phyloP scores from a whole-genome alignment of 2,888 invertebrate species.

The Drepana falcataria region DNA sequence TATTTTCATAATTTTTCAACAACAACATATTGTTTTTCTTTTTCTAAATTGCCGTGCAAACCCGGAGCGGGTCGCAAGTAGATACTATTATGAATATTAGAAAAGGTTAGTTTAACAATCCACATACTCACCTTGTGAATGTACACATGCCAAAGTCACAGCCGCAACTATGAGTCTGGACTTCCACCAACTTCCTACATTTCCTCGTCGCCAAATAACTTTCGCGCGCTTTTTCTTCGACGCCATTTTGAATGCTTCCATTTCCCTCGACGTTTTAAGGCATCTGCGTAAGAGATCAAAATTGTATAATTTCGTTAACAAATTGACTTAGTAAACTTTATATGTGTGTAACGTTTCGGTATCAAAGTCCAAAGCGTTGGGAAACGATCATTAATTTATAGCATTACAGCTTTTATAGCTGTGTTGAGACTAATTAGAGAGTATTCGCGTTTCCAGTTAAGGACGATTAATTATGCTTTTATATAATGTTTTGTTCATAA shows the following conservation, averaged over 20 bases:
- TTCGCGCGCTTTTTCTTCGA: slow-evolving; percentile 15
- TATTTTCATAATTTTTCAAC: too few species aligned
- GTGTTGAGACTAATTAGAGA: slow-evolving; percentile 30
- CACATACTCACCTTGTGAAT: slow-evolving; percentile 53
- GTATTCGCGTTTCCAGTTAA: slow-evolving; percentile 19
- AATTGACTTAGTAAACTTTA: slow-evolving; percentile 25
- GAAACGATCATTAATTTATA: slow-evolving; percentile 29
- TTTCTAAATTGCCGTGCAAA: too few species aligned
- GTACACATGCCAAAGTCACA: slow-evolving; percentile 44
- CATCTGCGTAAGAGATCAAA: slow-evolving; percentile 8
- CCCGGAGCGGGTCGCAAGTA: too few species aligned
- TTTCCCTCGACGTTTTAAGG: not conserved
- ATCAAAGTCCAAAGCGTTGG: slow-evolving; percentile 26
- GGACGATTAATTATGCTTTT: slow-evolving; percentile 12
- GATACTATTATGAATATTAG: too few species aligned
- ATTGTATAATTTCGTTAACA: slow-evolving; percentile 14
- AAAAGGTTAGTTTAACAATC: too few species aligned
- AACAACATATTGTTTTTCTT: too few species aligned
- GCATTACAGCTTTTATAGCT: slow-evolving; percentile 31
- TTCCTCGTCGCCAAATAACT: slow-evolving; percentile 17
- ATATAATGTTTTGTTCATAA: slow-evolving; percentile 7
- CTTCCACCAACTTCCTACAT: slow-evolving; percentile 34
- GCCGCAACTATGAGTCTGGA: slow-evolving; percentile 35
- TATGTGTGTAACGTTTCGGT: slow-evolving; percentile 29
- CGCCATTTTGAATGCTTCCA: slow-evolving; percentile 8